Conservation (phyloP, 2,888 invertebrate species). For the Nymphalis urticae region DNA sequence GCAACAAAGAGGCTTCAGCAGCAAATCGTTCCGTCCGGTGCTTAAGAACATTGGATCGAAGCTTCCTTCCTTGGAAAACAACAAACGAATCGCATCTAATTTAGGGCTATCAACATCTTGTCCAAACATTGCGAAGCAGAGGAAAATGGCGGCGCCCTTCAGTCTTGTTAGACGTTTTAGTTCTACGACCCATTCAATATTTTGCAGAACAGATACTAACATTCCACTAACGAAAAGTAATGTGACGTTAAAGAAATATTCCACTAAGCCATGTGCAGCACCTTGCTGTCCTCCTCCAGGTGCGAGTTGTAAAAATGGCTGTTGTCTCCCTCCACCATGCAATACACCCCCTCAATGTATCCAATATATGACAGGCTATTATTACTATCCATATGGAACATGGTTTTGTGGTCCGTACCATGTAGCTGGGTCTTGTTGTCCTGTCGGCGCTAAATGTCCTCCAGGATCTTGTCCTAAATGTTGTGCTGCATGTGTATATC, state of each 20-base stretch:
- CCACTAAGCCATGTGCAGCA: neutral
- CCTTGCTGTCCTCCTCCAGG: constrained; percentile 20
- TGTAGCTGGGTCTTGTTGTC: constrained; percentile 44
- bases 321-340: constrained; percentile 60
- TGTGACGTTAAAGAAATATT: neutral
- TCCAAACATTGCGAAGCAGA: neutral
- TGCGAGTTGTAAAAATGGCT: constrained; percentile 15
- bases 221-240: neutral
- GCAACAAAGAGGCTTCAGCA: constrained; percentile 53
- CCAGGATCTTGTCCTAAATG: constrained; percentile 14
- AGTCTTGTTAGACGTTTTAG: constrained; percentile 32
- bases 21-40: constrained; percentile 44
- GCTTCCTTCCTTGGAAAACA: constrained; percentile 39
- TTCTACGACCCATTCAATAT: constrained; percentile 26
- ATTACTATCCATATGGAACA: constrained; percentile 68
- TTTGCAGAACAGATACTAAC: neutral
- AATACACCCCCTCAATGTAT: constrained; percentile 57
- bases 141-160: too few relatives aligned
- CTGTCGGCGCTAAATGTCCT: constrained; percentile 15
- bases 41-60: constrained; percentile 47
- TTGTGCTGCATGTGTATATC: neutral
- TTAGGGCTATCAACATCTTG: neutral
- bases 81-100: neutral
- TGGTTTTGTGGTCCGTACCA: constrained; percentile 73
- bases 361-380: constrained; percentile 68